A percentile compares a stretch with the other conserved stretches of the same genome.
Conservation (phyloP, 2,888 invertebrate species). For the Pachymerium ferrugineum region DNA sequence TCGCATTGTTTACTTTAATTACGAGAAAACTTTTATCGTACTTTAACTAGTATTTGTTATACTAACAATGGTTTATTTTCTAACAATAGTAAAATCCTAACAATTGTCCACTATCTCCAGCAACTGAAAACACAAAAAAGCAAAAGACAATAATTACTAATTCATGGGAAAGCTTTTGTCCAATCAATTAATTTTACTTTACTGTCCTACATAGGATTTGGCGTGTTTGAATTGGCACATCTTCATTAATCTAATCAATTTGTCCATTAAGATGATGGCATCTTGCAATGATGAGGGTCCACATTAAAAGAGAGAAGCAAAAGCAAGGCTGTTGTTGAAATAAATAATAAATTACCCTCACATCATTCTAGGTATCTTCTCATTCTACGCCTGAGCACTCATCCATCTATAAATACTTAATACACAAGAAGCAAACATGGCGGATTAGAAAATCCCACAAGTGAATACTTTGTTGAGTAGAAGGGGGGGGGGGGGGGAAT, state of each 20-base stretch:
- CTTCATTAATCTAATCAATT: conserved; percentile 23
- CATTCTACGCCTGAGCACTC: conserved; percentile 19
- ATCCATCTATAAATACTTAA: conserved; percentile 21
- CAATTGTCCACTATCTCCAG: too few species aligned
- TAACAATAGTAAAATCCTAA: too few species aligned
- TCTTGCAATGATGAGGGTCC: not conserved
- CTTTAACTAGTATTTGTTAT: too few species aligned
- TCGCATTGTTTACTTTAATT: too few species aligned
- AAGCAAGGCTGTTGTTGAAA: not conserved
- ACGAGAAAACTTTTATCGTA: too few species aligned
- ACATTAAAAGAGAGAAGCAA: too few species aligned
- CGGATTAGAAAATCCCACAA: not conserved
- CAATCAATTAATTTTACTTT: not conserved
- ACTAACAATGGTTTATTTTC: too few species aligned
- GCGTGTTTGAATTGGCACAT: not conserved
- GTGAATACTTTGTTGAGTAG: not conserved
- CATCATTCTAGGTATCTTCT: conserved; percentile 14
- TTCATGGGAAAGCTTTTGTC: too few species aligned
- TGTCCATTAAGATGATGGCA: not conserved
- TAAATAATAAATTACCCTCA: conserved; percentile 4
- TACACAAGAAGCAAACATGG: conserved; percentile 1
- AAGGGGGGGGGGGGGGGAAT: too few species aligned
- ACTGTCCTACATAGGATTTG: too few species aligned
- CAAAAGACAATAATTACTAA: too few species aligned
- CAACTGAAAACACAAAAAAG: too few species aligned